Percentiles rank a stretch among this genome's conserved stretches.
Conservation (phyloP, 2,888 invertebrate genomes). For the Brachycybe producta region DNA sequence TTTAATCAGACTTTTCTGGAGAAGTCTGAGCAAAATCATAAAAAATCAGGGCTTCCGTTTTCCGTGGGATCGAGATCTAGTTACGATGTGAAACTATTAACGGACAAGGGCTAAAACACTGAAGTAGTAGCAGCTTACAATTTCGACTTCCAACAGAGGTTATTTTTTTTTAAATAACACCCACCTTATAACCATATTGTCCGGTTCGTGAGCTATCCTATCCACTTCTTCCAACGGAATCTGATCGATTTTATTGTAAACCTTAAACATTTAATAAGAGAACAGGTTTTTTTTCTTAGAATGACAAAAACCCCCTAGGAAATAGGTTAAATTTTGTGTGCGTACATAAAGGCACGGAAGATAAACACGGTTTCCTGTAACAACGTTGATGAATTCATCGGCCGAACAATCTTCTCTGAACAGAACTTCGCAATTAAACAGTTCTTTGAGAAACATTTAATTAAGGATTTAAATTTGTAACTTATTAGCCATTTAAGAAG, state of each 20-base stretch:
- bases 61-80: no score
- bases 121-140: no score
- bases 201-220: conserved; percentile 70
- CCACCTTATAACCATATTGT: conserved; percentile 86
- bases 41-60: no score
- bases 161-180: no score
- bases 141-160: no score
- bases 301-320: background rate
- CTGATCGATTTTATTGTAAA: conserved; percentile 99
- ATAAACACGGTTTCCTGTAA: conserved; percentile 88
- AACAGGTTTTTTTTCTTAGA: background rate
- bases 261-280: conserved; percentile 26
- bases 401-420: conserved; percentile 91
- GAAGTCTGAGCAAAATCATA: no score
- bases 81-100: no score
- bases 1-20: no score
- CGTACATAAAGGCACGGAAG: conserved; percentile 89
- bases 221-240: conserved; percentile 98
- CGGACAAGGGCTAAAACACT: no score
- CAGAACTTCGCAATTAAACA: conserved; percentile 51
- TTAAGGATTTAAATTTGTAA: conserved; percentile 6
- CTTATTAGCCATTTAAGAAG: background rate
- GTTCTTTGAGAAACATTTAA: conserved; percentile 30
- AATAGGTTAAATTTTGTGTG: conserved; percentile 24
- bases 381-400: conserved; percentile 97